These are phyloP conservation scores for Megaustenia siamemsis DNA, from an alignment of 2,888 invertebrate genomes.

Conservation along the genomic window DNA sequence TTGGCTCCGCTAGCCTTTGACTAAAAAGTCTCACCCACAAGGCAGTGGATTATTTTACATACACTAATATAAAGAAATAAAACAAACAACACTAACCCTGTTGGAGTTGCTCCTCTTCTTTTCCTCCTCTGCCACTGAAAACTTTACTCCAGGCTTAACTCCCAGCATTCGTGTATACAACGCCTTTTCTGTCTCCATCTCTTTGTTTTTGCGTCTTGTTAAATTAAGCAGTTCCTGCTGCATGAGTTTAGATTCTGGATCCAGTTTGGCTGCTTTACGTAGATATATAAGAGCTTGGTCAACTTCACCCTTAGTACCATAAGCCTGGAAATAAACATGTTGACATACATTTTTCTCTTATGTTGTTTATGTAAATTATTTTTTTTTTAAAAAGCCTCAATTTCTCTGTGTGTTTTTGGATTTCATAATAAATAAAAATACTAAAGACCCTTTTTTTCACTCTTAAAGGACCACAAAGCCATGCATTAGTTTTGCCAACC, in stretches of 20 bases:
- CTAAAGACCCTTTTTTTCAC: too few relatives aligned
- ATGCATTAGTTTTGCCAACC: too few relatives aligned
- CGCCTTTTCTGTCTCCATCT: constrained; percentile 84
- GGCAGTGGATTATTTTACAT: too few relatives aligned
- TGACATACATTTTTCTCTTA: neutral
- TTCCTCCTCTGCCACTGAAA: constrained; percentile 33
- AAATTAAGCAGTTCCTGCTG: constrained; percentile 83
- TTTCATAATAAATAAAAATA: too few relatives aligned
- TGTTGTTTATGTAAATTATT: neutral
- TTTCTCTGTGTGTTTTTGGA: too few relatives aligned
- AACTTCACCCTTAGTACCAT: constrained; percentile 86
- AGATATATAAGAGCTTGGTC: constrained; percentile 86
- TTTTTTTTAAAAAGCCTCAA: neutral
- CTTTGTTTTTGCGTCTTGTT: constrained; percentile 83
- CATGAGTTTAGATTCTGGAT: constrained; percentile 85
- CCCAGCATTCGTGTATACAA: constrained; percentile 86
- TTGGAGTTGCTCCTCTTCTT: constrained; percentile 50
- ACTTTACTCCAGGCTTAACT: constrained; percentile 47
- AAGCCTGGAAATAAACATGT: constrained; percentile 81
- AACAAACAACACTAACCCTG: constrained; percentile 50
- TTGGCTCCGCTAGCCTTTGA: too few relatives aligned
- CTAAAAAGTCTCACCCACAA: too few relatives aligned
- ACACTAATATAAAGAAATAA: neutral
- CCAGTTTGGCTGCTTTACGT: constrained; percentile 84
- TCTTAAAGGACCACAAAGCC: too few relatives aligned